Base-by-base conservation (phyloP, 2,888 invertebrate genomes). In the Drosophila parthenogenetica region DNA sequence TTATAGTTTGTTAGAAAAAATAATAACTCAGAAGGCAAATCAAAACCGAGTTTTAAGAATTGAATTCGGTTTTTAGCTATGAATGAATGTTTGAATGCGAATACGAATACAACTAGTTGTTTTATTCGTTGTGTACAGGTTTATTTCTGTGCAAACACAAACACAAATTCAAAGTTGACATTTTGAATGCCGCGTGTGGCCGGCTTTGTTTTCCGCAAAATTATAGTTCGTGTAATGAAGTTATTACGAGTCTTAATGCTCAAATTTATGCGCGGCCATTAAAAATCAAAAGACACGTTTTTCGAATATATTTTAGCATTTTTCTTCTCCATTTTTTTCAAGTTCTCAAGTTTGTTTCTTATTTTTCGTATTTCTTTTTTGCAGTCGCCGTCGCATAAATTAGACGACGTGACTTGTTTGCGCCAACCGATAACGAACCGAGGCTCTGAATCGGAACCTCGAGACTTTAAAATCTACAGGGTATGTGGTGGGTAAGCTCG, bases 181-280 rank as follows among this genome's bases (percentile, higher is more conserved):
- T 62, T 72, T 79, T 35, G 55, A 66, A 45, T 59, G 51, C 62
- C 49, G 53, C 17, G 61, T 72, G 66, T 55, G 54, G 58, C 49
- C 32, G 35, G 50, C 60, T 60, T 76, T 75, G 70, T 69, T 68
- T 60, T 64, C 37, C 32, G 4, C 53, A 25, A 62, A 84, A 81
- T 77, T 81, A 81, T 84, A 84, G 84, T 84, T 87, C 74, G 80
- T 87, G 89, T 89, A 88, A 90, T 90, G 87, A 90, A 90, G 90
- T 90, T 90, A 88, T 90, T 89, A 89, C 75, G 81, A 86, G 80
- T 77, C 83, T 89, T 90, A 88, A 89, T 90, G 86, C 79, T 80
- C 75, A 84, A 90, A 89, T 90, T 90, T 89, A 89, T 90, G 87
- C 89, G 77, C 73, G 71, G 74, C 81, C 78, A 90, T 90, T 87